A percentile compares a stretch with the other conserved stretches of the same genome.
Conservation (phyloP, 2,113 vertebrate species). For the Hoplias malabaricus region DNA sequence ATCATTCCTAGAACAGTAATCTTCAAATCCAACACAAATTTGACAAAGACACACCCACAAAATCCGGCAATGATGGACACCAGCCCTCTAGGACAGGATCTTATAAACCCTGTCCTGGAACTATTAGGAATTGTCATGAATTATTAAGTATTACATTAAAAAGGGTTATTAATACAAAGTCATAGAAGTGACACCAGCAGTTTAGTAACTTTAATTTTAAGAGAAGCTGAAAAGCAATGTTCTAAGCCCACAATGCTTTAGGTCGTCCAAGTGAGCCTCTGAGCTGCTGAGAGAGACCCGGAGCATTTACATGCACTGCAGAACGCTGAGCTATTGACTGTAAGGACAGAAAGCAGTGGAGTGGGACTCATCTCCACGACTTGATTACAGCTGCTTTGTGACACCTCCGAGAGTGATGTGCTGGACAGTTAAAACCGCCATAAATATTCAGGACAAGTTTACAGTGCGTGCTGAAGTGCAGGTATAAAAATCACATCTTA, state of each 20-base stretch:
- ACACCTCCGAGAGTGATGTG: conserved; percentile 71
- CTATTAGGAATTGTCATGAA: too few relatives aligned
- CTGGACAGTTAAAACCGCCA: conserved; percentile 66
- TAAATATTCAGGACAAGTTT: conserved; percentile 80
- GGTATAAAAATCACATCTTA: conserved; percentile 66
- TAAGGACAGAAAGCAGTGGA: conserved; percentile 30
- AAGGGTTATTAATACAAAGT: too few relatives aligned
- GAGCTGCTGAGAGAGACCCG: conserved; percentile 44
- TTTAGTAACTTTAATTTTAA: background rate
- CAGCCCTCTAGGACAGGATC: too few relatives aligned
- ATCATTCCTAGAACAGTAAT: too few relatives aligned
- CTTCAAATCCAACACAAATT: too few relatives aligned
- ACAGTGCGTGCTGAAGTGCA: conserved; percentile 69
- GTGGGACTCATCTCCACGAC: conserved; percentile 62
- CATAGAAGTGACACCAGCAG: too few relatives aligned
- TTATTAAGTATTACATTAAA: too few relatives aligned
- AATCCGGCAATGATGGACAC: too few relatives aligned
- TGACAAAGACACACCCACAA: too few relatives aligned
- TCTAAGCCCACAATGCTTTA: conserved; percentile 43
- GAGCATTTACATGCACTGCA: conserved; percentile 66
- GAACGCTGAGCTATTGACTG: conserved; percentile 62
- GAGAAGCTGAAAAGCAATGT: background rate
- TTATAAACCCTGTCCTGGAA: too few relatives aligned
- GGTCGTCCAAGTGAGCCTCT: conserved; percentile 31
- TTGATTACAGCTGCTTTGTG: conserved; percentile 77